These are phyloP conservation scores for Dendrocincla tyrannina DNA, from an alignment of 2,797 vertebrate species.

Conservation along the genomic window DNA sequence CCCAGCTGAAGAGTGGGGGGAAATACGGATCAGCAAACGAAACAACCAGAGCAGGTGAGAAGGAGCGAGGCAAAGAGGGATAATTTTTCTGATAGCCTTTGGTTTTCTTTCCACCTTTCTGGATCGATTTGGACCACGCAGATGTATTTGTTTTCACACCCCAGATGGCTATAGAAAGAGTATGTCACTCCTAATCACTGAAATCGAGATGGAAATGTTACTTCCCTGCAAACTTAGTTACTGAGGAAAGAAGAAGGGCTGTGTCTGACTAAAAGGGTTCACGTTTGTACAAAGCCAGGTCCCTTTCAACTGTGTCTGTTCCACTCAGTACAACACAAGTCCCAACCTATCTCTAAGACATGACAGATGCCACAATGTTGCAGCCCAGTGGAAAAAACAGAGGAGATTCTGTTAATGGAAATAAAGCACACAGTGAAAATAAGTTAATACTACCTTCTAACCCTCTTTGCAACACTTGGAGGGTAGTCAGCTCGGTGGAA, in stretches of 20 bases:
- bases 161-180: slow-evolving; percentile 43
- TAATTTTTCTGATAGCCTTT: slow-evolving; percentile 3
- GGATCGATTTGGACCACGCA: not conserved
- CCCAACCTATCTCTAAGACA: not conserved
- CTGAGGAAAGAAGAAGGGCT: not conserved
- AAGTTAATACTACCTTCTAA: not conserved
- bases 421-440: not conserved
- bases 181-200: slow-evolving; percentile 33
- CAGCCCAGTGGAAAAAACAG: not conserved
- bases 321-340: not conserved
- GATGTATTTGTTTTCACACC: slow-evolving; percentile 59
- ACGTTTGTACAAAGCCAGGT: not conserved
- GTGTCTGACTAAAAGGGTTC: not conserved
- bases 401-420: not conserved
- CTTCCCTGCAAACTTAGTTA: slow-evolving; percentile 17
- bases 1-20: slow-evolving; percentile 16
- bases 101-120: slow-evolving; percentile 42
- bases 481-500: not conserved
- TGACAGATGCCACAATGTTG: not conserved
- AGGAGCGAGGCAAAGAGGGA: not conserved
- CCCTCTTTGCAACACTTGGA: not conserved
- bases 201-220: slow-evolving; percentile 35
- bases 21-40: not conserved
- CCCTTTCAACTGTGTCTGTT: not conserved
- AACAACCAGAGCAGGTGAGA: not conserved